A percentile compares a stretch with the other conserved stretches of the same genome.
phyloP scores from a whole-genome alignment of 2,113 vertebrate genomes.

The Nannobrachium achirus region DNA sequence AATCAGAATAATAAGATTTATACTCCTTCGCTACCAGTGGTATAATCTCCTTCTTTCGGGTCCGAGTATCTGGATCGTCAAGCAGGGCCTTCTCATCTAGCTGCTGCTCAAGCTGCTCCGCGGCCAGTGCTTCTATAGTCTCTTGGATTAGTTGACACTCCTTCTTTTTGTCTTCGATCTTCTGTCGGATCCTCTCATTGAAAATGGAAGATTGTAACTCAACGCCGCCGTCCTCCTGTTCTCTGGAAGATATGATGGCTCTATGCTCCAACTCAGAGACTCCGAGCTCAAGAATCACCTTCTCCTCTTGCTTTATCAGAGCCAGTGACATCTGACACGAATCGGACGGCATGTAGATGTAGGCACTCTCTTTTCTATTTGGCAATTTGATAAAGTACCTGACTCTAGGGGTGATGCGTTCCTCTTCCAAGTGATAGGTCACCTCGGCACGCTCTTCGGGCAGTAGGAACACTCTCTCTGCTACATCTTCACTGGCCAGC shows the following conservation, averaged over 20 bases:
- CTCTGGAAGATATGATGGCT: conserved; percentile 76
- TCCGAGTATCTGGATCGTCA: too few relatives aligned
- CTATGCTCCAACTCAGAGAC: conserved; percentile 82
- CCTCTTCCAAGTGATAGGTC: conserved; percentile 82
- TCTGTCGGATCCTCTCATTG: conserved; percentile 54
- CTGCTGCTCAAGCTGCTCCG: too few relatives aligned
- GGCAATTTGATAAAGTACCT: conserved; percentile 79
- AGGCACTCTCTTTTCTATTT: conserved; percentile 48
- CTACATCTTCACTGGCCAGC: conserved; percentile 83
- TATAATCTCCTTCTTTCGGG: too few relatives aligned
- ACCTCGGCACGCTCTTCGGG: conserved; percentile 74
- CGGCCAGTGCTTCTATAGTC: too few relatives aligned
- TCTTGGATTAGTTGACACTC: too few relatives aligned
- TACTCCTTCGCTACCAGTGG: too few relatives aligned
- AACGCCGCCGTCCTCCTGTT: conserved; percentile 75
- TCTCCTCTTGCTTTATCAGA: conserved; percentile 77
- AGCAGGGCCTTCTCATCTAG: too few relatives aligned
- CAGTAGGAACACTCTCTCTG: conserved; percentile 81
- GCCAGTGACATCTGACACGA: conserved; percentile 73
- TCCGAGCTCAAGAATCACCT: conserved; percentile 60
- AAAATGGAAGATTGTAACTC: conserved; percentile 77
- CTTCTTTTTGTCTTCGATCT: too few relatives aligned
- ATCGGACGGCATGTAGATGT: conserved; percentile 31
- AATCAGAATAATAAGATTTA: too few relatives aligned
- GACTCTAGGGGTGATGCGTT: conserved; percentile 78